These are phyloP conservation scores for Calliopsis andreniformis DNA, from an alignment of 1,140 invertebrate species.

Conservation along the genomic window DNA sequence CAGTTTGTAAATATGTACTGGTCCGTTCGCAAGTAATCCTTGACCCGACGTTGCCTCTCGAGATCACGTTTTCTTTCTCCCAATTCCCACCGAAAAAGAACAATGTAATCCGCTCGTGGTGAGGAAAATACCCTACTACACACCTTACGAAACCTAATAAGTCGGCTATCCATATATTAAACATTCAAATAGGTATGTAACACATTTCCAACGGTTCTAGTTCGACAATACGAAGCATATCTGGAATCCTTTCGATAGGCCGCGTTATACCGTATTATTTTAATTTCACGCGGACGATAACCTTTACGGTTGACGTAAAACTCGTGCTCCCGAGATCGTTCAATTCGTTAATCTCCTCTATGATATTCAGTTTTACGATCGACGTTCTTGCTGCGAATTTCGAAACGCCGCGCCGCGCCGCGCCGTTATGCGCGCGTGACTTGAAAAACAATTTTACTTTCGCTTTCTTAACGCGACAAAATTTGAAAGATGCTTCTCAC, in stretches of 20 bases:
- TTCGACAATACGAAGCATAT: background rate
- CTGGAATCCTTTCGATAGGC: background rate
- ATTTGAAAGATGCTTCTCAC: slow-evolving; percentile 11
- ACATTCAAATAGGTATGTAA: too few species aligned
- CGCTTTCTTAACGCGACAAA: slow-evolving; percentile 45
- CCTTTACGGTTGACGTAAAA: background rate
- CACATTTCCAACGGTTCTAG: too few species aligned
- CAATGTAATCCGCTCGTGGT: too few species aligned
- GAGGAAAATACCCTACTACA: too few species aligned
- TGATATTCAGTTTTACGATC: slow-evolving; percentile 20
- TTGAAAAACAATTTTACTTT: slow-evolving; percentile 46
- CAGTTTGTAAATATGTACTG: slow-evolving; percentile 47
- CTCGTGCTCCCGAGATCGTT: background rate
- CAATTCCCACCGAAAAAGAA: background rate
- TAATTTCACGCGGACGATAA: slow-evolving; percentile 16
- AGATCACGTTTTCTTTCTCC: slow-evolving; percentile 15
- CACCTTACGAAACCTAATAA: too few species aligned
- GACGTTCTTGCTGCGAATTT: slow-evolving; percentile 28
- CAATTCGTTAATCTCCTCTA: slow-evolving; percentile 3
- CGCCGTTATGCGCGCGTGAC: slow-evolving; percentile 57
- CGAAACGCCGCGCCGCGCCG: too few species aligned
- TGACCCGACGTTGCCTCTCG: slow-evolving; percentile 34
- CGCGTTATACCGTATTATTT: background rate
- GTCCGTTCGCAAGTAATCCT: slow-evolving; percentile 42
- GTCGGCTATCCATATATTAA: too few species aligned